Conservation (phyloP, 92 coral and sea anemone genomes). For the Parazoanthus swiftii region DNA sequence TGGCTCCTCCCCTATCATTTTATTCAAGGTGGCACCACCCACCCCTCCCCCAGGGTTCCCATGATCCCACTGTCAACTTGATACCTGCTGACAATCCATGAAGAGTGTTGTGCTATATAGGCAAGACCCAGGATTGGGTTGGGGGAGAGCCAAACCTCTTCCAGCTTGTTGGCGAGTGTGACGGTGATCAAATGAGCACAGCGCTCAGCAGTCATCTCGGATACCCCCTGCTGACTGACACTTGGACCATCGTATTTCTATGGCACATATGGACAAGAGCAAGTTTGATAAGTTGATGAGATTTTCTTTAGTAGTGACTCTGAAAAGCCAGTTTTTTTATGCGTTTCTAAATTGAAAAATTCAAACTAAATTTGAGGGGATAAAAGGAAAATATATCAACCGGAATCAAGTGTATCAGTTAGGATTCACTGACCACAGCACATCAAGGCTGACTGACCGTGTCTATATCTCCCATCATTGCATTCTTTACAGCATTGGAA, state of each 20-base stretch:
- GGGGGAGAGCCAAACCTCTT: constrained; percentile 57
- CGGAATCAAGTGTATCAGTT: no score
- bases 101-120: constrained; percentile 45
- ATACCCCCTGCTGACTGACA: constrained; percentile 27
- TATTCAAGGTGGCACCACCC: no score
- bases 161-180: constrained; percentile 54
- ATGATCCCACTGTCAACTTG: not conserved
- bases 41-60: not conserved
- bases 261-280: not conserved
- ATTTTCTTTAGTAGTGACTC: not conserved
- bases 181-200: constrained; percentile 47
- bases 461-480: constrained; percentile 47
- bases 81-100: constrained; percentile 47
- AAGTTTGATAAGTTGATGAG: not conserved
- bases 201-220: constrained; percentile 51
- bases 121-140: constrained; percentile 45
- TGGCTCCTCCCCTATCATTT: no score
- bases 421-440: not conserved
- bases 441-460: not conserved
- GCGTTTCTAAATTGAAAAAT: no score
- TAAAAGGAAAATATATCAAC: no score
- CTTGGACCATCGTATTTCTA: constrained; percentile 39
- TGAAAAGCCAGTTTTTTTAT: no score
- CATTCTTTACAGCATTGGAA: constrained; percentile 48
- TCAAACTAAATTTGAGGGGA: no score